Percentiles rank a stretch among this genome's conserved stretches.
Evolutionary conservation across 2,113 vertebrate species (phyloP).

Genomic region (Arizona elegans): DNA sequence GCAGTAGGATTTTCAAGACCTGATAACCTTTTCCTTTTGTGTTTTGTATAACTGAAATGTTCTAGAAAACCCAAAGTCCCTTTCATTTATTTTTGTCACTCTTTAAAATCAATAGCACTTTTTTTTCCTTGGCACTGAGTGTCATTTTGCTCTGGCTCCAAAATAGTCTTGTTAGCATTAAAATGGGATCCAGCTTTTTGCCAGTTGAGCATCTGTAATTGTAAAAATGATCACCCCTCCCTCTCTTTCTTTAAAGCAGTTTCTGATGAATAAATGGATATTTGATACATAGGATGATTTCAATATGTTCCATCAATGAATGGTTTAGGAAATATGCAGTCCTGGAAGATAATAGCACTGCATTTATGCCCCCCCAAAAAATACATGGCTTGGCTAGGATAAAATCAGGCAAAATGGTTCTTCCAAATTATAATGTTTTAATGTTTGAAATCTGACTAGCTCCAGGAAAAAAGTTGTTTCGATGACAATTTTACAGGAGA

Average conservation of each 20-base stretch:
- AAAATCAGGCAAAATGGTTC: background rate
- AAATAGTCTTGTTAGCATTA: background rate
- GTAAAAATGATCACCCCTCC: background rate
- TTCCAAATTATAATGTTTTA: background rate
- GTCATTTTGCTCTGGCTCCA: background rate
- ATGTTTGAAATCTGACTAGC: background rate
- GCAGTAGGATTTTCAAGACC: background rate
- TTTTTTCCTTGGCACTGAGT: background rate
- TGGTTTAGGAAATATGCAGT: background rate
- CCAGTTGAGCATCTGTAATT: background rate
- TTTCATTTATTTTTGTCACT: background rate
- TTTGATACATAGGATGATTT: background rate
- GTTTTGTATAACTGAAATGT: background rate
- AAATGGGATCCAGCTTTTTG: background rate
- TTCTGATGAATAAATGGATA: background rate
- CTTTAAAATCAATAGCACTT: background rate
- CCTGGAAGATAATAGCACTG: background rate
- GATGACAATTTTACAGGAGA: background rate
- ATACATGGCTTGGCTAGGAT: too few species aligned
- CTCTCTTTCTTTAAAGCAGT: background rate
- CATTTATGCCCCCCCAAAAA: background rate
- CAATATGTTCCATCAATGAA: background rate
- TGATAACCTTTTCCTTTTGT: background rate
- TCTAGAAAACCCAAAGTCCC: background rate
- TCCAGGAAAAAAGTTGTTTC: background rate